Evolutionary conservation across 2,888 invertebrate genomes (phyloP).

Genomic region (Gortyna flavago): DNA sequence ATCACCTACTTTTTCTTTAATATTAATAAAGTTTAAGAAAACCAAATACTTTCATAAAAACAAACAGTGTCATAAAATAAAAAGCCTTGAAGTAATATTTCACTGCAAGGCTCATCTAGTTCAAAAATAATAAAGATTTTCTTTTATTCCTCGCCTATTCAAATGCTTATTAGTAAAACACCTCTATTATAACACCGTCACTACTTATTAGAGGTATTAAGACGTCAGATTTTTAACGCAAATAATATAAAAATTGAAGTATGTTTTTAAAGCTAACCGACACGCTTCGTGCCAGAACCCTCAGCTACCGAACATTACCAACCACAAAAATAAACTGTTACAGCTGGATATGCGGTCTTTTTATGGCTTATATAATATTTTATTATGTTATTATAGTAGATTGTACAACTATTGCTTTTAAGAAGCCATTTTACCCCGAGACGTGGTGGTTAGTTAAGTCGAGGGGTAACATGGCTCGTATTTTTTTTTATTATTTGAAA

Average conservation of each 20-base stretch:
- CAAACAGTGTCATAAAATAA: no score
- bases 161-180: neutral
- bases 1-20: no score
- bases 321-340: slow-evolving; percentile 18
- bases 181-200: neutral
- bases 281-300: slow-evolving; percentile 30
- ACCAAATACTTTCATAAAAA: no score
- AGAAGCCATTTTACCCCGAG: no score
- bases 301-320: neutral
- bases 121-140: slow-evolving; percentile 7
- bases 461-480: no score
- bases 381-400: no score
- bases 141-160: neutral
- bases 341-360: slow-evolving; percentile 9
- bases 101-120: neutral
- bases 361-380: neutral
- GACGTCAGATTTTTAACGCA: slow-evolving; percentile 22
- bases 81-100: no score
- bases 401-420: no score
- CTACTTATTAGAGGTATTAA: neutral
- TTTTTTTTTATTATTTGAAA: no score
- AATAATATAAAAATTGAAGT: slow-evolving; percentile 25
- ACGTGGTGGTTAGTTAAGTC: no score
- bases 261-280: slow-evolving; percentile 19
- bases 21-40: no score